phyloP scores from a whole-genome alignment of 2,797 vertebrate species.

The Anguilla marmorata region DNA sequence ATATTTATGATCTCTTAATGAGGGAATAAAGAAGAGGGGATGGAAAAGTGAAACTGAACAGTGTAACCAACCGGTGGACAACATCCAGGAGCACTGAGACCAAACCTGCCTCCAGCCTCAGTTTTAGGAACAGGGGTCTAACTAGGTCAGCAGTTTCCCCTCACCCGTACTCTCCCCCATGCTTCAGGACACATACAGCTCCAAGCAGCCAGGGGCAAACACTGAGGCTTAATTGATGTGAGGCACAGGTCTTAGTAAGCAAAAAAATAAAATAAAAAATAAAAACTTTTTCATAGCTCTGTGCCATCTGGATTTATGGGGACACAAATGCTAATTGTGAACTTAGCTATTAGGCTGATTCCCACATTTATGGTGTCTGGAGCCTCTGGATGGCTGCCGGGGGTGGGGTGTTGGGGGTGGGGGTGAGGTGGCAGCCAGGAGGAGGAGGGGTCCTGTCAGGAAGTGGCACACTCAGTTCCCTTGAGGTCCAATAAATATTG shows the following conservation, averaged over 20 bases:
- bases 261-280: background rate
- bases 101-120: background rate
- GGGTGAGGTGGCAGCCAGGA: background rate
- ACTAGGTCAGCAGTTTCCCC: background rate
- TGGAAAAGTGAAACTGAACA: background rate
- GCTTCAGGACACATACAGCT: background rate
- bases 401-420: background rate
- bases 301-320: background rate
- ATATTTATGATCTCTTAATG: background rate
- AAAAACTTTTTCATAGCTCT: background rate
- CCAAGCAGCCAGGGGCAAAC: background rate
- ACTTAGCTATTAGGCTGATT: constrained; percentile 4
- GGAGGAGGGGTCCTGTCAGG: background rate
- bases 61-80: background rate
- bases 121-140: background rate
- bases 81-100: background rate
- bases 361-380: background rate
- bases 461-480: background rate
- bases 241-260: constrained; percentile 7
- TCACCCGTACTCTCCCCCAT: background rate
- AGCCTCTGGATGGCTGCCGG: background rate
- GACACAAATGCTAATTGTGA: background rate
- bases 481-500: background rate
- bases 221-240: background rate
- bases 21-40: background rate